These are phyloP conservation scores for Acrocephalus scirpaceus DNA, from an alignment of 2,797 vertebrate species.

Conservation along the genomic window DNA sequence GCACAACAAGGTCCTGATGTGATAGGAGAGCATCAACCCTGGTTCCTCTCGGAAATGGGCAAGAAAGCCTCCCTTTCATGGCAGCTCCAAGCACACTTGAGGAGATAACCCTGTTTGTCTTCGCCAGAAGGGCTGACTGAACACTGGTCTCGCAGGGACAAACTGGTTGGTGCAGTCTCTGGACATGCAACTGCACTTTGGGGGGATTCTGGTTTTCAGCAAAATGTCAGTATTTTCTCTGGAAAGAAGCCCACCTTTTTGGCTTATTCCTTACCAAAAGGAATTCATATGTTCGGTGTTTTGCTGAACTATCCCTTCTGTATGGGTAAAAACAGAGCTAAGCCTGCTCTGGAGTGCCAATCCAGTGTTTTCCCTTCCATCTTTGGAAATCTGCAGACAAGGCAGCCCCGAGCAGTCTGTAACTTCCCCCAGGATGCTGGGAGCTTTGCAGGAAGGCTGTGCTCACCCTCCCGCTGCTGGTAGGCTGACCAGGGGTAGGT, in stretches of 20 bases:
- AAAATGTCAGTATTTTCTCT: neutral
- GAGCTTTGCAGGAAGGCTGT: neutral
- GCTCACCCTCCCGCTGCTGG: neutral
- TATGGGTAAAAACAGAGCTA: neutral
- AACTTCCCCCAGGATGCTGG: neutral
- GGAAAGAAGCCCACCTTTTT: neutral
- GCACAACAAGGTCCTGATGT: neutral
- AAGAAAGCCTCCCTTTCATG: constrained; percentile 9
- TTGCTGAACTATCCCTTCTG: neutral
- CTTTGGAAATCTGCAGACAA: neutral
- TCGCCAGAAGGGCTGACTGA: neutral
- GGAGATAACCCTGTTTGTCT: constrained; percentile 26
- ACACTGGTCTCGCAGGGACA: rapidly evolving
- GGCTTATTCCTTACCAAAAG: neutral
- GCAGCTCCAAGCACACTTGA: neutral
- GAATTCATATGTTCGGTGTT: neutral
- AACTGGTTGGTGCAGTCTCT: neutral
- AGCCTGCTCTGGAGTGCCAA: neutral
- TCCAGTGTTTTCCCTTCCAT: neutral
- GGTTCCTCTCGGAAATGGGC: neutral
- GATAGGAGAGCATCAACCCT: neutral
- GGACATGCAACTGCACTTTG: rapidly evolving
- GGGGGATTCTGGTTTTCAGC: neutral
- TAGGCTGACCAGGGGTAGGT: neutral
- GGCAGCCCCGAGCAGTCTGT: rapidly evolving